phyloP scores from a whole-genome alignment of 2,797 vertebrate genomes.

The Myotis daubentonii region DNA sequence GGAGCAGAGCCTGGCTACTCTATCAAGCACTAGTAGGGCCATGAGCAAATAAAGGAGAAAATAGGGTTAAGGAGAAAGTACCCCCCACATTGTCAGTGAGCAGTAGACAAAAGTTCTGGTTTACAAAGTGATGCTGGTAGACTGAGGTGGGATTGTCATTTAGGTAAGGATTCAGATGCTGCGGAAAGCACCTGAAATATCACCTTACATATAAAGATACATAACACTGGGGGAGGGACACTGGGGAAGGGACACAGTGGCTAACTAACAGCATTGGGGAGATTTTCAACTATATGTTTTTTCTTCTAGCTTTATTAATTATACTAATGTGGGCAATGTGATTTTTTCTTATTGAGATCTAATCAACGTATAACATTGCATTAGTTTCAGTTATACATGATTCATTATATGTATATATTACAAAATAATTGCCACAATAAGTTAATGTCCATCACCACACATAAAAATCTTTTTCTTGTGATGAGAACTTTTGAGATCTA shows the following conservation, averaged over 20 bases:
- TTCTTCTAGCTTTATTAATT: not conserved
- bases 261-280: not conserved
- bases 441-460: not conserved
- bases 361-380: not conserved
- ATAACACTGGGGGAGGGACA: not conserved
- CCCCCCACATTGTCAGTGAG: not conserved
- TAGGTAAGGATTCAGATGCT: not conserved
- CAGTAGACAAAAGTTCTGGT: not conserved
- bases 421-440: not conserved
- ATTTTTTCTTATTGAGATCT: not conserved
- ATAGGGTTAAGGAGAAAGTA: not conserved
- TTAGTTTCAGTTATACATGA: not conserved
- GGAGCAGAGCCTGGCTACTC: not conserved
- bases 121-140: not conserved
- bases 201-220: not conserved
- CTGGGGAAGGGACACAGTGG: not conserved
- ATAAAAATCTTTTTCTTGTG: not conserved
- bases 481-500: not conserved
- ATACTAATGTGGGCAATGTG: not conserved
- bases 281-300: not conserved
- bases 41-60: not conserved
- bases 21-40: not conserved
- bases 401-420: not conserved
- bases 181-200: not conserved
- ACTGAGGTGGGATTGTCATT: not conserved